phyloP scores from a whole-genome alignment of 2,113 vertebrate genomes.

The Grammomys dolichurus region DNA sequence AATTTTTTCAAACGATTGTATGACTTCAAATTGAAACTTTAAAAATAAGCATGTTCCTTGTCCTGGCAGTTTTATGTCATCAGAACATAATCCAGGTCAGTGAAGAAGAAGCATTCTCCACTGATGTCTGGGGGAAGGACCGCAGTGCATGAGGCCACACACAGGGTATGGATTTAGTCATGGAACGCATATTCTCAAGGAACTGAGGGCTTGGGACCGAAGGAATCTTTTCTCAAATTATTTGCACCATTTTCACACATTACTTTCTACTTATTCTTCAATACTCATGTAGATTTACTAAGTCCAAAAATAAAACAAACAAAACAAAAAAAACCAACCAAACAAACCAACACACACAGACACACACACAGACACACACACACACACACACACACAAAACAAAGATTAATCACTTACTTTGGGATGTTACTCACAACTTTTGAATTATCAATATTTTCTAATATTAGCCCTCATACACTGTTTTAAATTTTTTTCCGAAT shows the following conservation, averaged over 20 bases:
- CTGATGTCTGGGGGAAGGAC: background rate
- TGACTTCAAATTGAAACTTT: background rate
- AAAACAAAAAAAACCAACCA: too few species aligned
- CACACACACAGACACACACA: too few species aligned
- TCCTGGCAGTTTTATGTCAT: background rate
- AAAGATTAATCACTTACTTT: background rate
- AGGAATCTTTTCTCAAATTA: background rate
- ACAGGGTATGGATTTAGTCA: background rate
- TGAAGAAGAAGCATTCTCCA: background rate
- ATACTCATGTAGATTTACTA: background rate
- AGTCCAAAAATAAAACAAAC: background rate
- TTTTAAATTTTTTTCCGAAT: background rate
- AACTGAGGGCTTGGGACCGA: background rate
- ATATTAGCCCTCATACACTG: background rate
- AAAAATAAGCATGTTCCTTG: background rate
- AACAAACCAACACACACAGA: too few species aligned
- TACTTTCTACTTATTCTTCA: background rate
- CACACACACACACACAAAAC: too few species aligned
- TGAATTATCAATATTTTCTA: constrained; percentile 12
- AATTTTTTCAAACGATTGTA: background rate
- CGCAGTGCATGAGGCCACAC: background rate
- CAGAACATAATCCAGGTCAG: background rate
- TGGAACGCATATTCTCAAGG: background rate
- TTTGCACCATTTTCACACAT: background rate
- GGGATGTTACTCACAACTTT: background rate